Evolutionary conservation across 2,113 vertebrate species (phyloP).

Genomic region (Uropsilus gracilis): DNA sequence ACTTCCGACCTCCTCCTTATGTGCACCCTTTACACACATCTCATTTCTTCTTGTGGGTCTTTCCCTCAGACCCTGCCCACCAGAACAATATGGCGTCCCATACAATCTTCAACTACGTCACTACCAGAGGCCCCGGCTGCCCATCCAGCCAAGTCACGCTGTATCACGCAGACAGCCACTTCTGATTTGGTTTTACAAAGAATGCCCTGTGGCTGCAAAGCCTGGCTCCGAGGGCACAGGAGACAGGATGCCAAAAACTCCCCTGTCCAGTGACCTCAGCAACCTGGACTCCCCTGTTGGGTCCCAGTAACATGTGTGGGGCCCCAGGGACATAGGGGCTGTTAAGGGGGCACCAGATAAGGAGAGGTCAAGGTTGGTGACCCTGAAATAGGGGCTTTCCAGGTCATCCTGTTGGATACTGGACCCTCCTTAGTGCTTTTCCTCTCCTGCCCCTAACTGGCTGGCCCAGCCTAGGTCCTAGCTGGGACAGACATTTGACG

Average conservation of each 20-base stretch:
- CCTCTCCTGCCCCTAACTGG: background rate
- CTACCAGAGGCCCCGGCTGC: no score
- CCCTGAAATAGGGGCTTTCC: background rate
- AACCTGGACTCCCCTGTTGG: background rate
- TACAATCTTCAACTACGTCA: no score
- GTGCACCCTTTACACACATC: no score
- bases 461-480: background rate
- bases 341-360: background rate
- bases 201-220: background rate
- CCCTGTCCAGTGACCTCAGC: background rate
- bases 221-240: background rate
- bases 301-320: background rate
- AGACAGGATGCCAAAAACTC: background rate
- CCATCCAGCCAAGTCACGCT: no score
- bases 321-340: no score
- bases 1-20: no score
- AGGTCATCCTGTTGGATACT: background rate
- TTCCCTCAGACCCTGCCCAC: no score
- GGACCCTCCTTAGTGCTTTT: background rate
- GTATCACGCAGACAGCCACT: background rate
- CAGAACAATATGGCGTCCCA: no score
- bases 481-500: background rate
- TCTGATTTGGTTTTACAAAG: background rate
- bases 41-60: no score
- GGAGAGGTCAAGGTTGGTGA: background rate